Evolutionary conservation across 2,888 invertebrate species (phyloP).

Genomic region (Parnassius orleans): DNA sequence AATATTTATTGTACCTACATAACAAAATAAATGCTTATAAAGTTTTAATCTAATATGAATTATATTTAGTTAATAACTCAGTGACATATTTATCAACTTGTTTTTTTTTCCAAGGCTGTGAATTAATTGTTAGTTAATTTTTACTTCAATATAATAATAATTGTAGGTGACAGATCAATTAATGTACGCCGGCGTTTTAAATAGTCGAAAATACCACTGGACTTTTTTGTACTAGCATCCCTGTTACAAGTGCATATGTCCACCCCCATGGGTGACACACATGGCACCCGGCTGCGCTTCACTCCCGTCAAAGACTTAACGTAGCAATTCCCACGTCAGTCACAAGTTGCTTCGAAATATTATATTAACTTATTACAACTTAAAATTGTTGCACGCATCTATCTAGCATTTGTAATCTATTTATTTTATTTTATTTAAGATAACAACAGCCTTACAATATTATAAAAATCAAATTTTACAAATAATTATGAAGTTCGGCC

Average conservation of each 20-base stretch:
- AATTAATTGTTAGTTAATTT: too few relatives aligned
- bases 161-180: not conserved
- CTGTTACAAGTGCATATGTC: conserved; percentile 55
- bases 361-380: conserved; percentile 15
- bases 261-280: conserved; percentile 63
- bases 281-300: conserved; percentile 58
- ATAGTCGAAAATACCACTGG: conserved; percentile 13
- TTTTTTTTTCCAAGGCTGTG: too few relatives aligned
- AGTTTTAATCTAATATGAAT: not conserved
- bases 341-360: conserved; percentile 14
- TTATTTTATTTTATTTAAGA: too few relatives aligned
- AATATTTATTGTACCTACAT: too few relatives aligned
- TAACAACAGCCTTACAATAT: too few relatives aligned
- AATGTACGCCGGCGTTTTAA: conserved; percentile 19
- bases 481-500: too few relatives aligned
- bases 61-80: too few relatives aligned
- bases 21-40: too few relatives aligned
- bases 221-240: conserved; percentile 39
- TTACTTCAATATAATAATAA: too few relatives aligned
- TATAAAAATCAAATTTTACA: too few relatives aligned
- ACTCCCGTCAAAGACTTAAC: conserved; percentile 24
- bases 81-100: too few relatives aligned
- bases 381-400: conserved; percentile 8
- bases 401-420: conserved; percentile 10
- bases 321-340: conserved; percentile 22